phyloP scores from a whole-genome alignment of 1,140 invertebrate genomes.

The Brachionus paranguensis region DNA sequence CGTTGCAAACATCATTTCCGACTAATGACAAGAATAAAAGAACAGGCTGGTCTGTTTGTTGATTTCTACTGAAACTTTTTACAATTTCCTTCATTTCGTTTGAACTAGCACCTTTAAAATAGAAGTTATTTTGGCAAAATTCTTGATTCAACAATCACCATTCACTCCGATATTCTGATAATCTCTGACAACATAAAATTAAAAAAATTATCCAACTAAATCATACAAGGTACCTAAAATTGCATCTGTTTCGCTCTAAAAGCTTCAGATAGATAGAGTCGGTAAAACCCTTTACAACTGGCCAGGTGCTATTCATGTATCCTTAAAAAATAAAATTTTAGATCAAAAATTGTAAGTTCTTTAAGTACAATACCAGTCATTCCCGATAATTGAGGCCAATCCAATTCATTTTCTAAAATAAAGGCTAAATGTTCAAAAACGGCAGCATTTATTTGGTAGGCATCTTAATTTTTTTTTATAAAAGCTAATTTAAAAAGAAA shows the following conservation, averaged over 20 bases:
- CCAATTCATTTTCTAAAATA: conserved; percentile 57
- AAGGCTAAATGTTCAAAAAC: conserved; percentile 51
- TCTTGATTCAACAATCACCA: conserved; percentile 44
- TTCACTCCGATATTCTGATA: conserved; percentile 59
- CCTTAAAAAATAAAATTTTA: not conserved
- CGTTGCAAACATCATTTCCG: conserved; percentile 60
- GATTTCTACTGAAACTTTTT: not conserved
- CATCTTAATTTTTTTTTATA: not conserved
- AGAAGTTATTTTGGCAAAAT: conserved; percentile 41
- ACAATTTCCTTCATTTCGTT: conserved; percentile 44
- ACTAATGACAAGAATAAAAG: conserved; percentile 56
- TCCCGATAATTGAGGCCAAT: conserved; percentile 59
- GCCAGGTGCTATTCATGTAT: conserved; percentile 45
- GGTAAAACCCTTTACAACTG: conserved; percentile 46
- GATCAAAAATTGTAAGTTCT: too few species aligned
- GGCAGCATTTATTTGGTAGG: conserved; percentile 44
- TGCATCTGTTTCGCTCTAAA: conserved; percentile 55
- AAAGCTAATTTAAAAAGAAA: conserved; percentile 34
- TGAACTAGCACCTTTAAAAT: conserved; percentile 46
- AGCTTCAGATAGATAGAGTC: conserved; percentile 51
- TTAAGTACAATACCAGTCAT: conserved; percentile 50
- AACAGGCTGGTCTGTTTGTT: conserved; percentile 52
- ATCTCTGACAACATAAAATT: conserved; percentile 47
- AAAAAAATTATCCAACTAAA: not conserved
- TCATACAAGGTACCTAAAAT: conserved; percentile 46